Evolutionary conservation across 2,113 vertebrate species (phyloP).

Genomic region (Orycteropus afer): DNA sequence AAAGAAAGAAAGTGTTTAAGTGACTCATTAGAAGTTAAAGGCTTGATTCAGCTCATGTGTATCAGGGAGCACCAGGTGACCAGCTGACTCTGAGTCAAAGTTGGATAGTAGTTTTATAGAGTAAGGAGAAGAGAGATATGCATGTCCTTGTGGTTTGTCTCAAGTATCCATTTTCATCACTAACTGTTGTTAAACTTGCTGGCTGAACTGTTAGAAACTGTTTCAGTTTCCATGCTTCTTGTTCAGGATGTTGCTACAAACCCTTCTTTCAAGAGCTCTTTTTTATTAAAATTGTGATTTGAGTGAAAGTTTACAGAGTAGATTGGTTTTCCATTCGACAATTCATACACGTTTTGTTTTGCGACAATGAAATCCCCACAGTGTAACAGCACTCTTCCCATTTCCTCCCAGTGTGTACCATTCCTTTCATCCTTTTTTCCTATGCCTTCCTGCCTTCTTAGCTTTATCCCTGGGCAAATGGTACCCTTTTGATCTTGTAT

Average conservation of each 20-base stretch:
- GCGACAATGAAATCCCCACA: too few relatives aligned
- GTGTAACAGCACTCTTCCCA: too few relatives aligned
- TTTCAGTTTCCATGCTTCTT: not conserved
- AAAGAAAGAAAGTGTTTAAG: not conserved
- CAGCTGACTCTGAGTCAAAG: not conserved
- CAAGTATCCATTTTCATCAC: not conserved
- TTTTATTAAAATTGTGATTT: not conserved
- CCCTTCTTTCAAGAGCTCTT: not conserved
- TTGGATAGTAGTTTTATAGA: not conserved
- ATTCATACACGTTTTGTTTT: too few relatives aligned
- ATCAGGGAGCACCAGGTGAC: not conserved
- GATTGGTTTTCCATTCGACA: too few relatives aligned
- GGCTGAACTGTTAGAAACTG: not conserved
- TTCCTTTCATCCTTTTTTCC: too few relatives aligned
- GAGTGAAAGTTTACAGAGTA: not conserved
- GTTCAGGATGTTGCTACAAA: not conserved
- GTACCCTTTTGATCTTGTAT: too few relatives aligned
- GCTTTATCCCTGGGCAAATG: too few relatives aligned
- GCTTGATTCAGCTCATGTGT: not conserved
- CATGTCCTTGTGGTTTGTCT: not conserved
- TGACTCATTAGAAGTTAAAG: not conserved
- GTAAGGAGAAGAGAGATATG: not conserved
- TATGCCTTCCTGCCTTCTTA: too few relatives aligned
- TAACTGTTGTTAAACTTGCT: not conserved
- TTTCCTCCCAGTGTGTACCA: too few relatives aligned